phyloP scores from a whole-genome alignment of 64 coral and sea anemone species.

The Pocillopora damicornis region DNA sequence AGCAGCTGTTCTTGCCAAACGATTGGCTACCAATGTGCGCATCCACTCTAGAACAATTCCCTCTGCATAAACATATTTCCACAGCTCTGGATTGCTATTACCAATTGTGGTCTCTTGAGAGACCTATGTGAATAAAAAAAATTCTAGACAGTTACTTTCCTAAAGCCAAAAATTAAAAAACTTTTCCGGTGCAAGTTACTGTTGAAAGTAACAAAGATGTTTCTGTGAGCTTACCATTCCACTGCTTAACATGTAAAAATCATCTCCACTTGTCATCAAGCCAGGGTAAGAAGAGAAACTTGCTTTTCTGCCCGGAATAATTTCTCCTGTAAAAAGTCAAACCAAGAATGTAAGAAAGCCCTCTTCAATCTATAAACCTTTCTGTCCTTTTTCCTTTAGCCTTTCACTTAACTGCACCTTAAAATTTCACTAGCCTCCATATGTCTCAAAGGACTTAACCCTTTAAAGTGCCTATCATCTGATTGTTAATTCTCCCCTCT shows the following conservation, averaged over 20 bases:
- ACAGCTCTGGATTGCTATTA: slow-evolving; percentile 73
- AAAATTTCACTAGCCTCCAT: too few species aligned
- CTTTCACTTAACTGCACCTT: too few species aligned
- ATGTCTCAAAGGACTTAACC: too few species aligned
- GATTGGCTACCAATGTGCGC: slow-evolving; percentile 71
- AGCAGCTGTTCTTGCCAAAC: slow-evolving; percentile 44
- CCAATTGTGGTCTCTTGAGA: slow-evolving; percentile 94
- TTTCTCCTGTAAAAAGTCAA: slow-evolving; percentile 25
- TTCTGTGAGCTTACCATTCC: slow-evolving; percentile 63
- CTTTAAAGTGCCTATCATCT: background rate
- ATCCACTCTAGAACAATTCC: slow-evolving; percentile 82
- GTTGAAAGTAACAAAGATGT: background rate
- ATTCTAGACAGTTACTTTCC: background rate
- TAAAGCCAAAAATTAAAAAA: background rate
- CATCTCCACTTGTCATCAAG: slow-evolving; percentile 74
- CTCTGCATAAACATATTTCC: slow-evolving; percentile 64
- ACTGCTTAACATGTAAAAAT: slow-evolving; percentile 96
- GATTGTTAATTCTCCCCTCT: background rate
- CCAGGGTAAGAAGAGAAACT: slow-evolving; percentile 96
- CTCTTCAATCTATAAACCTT: too few species aligned
- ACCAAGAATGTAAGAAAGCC: background rate
- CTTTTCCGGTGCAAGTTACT: too few species aligned
- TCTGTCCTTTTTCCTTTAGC: too few species aligned
- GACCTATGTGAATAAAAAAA: slow-evolving; percentile 49
- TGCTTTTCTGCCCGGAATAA: slow-evolving; percentile 71